Percentiles rank a stretch among this genome's conserved stretches.
These are phyloP conservation scores for Columbina picui DNA, from an alignment of 2,113 vertebrate genomes.

Conservation along the genomic window DNA sequence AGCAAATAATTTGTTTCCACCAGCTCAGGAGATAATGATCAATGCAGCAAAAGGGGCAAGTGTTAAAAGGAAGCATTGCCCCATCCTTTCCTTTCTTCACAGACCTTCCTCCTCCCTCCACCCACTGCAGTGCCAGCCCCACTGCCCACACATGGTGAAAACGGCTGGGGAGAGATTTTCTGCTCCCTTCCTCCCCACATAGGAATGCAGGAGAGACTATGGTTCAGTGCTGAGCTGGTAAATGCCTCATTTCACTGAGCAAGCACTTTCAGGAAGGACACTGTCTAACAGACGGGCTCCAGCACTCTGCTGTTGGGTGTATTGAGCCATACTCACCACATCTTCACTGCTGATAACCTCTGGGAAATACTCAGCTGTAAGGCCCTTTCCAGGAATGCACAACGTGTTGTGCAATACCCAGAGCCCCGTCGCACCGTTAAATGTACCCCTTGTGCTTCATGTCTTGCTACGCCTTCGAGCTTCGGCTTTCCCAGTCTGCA, in stretches of 20 bases:
- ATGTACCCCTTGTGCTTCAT: not conserved
- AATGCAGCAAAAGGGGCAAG: not conserved
- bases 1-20: not conserved
- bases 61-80: not conserved
- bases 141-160: not conserved
- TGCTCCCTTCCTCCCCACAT: not conserved
- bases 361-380: not conserved
- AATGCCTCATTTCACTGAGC: conserved; percentile 37
- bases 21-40: not conserved
- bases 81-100: not conserved
- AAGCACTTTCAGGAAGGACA: conserved; percentile 41
- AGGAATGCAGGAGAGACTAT: conserved; percentile 29
- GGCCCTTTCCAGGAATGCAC: not conserved
- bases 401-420: not conserved
- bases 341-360: not conserved
- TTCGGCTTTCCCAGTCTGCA: not conserved
- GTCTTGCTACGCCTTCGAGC: not conserved
- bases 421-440: not conserved
- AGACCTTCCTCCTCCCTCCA: not conserved
- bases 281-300: not conserved
- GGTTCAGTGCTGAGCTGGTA: conserved; percentile 46
- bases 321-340: not conserved
- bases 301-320: not conserved
- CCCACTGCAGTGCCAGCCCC: not conserved
- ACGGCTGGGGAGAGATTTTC: not conserved